Conservation (phyloP, 2,888 invertebrate species). For the Amblyjoppa proteus region DNA sequence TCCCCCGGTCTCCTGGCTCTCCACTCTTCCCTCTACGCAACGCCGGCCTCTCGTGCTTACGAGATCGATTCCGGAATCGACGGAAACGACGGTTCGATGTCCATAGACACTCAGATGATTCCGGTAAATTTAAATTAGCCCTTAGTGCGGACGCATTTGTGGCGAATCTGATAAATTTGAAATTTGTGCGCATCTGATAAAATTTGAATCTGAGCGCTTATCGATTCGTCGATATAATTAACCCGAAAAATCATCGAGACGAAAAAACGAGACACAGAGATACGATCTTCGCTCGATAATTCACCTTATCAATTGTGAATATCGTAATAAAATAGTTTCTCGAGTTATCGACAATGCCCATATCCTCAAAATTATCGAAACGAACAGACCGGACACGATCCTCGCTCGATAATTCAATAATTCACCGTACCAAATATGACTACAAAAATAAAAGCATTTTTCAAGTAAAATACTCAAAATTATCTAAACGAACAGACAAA, state of each 20-base stretch:
- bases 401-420: too few species aligned
- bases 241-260: background rate
- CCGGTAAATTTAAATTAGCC: slow-evolving; percentile 75
- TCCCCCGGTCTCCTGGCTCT: slow-evolving; percentile 82
- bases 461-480: background rate
- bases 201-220: background rate
- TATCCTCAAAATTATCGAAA: background rate
- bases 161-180: too few species aligned
- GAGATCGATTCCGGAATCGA: slow-evolving; percentile 84
- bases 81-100: slow-evolving; percentile 82
- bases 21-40: slow-evolving; percentile 83
- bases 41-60: slow-evolving; percentile 81
- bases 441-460: background rate
- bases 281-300: background rate
- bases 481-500: too few species aligned
- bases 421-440: background rate
- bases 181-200: too few species aligned
- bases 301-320: background rate
- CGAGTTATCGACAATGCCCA: too few species aligned
- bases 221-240: background rate
- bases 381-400: too few species aligned
- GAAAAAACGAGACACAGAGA: background rate
- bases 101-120: slow-evolving; percentile 84
- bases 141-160: background rate
- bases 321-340: background rate